Base-by-base conservation (phyloP, 92 coral and sea anemone genomes). In the Epizoanthus illoricatus region DNA sequence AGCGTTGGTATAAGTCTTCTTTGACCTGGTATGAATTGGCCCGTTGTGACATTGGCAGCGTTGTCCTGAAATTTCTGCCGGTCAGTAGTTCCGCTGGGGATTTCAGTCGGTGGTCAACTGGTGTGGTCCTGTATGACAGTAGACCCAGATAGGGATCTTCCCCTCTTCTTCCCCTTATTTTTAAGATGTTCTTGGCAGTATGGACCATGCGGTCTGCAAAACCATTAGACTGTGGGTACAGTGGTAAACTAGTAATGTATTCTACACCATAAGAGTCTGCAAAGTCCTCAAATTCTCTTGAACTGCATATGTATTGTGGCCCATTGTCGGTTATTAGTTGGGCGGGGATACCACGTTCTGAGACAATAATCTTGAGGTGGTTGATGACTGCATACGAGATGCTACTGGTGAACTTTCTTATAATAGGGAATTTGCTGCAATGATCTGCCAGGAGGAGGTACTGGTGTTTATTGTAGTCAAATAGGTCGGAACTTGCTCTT, bases 81-180 rank as follows among this genome's bases (percentile, higher is more conserved):
- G 57, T 73, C 45, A 83, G 71, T 45, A 73, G 49, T 41, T 84
- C 86, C 61, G 81, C 59, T 5, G 82, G 40, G 9, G 76, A 21
- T 55, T 45, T 72, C 61, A 84, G 17, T 7, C 19, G 74, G 36
- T 64, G 65, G 68, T 56, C 33, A 69, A 74, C 54, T 64, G 82
- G 74, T 5, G 67, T 73, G 33, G 64, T 56, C 36, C 63, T 73
- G 64, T 20, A 73, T 12, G 78, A 73, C 47, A 81, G 55, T 47
- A 74, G 81, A 45, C 81, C 87, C 47, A 74, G 79, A 43, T 84
- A 84, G 55, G 86, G 86, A 63, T 83, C 80, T n/a, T 45, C 75
- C 83, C 58, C 41, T 74, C 87, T 63, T 84, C 82, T 28, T 75
- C 52, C 81, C 64, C 59, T 84, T 84, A n/a, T n/a, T 36, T 83